Conservation (phyloP, 2,797 vertebrate species). For the Chelon labrosus region DNA sequence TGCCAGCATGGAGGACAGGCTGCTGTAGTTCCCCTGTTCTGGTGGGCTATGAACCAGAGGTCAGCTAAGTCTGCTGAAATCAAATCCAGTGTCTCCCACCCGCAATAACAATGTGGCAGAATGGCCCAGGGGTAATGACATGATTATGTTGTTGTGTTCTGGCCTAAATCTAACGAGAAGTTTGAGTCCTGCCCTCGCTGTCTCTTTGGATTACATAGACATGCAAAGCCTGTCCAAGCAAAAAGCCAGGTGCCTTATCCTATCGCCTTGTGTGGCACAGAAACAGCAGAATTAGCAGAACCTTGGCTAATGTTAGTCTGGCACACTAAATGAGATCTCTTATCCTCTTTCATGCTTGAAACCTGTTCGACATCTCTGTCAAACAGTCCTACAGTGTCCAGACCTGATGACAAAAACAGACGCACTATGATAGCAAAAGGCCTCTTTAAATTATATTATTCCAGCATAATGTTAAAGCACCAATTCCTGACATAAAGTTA, state of each 20-base stretch:
- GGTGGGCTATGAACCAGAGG: slow-evolving; percentile 63
- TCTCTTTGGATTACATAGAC: slow-evolving; percentile 69
- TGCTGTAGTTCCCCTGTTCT: slow-evolving; percentile 68
- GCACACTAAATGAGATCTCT: slow-evolving; percentile 49
- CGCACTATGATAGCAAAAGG: slow-evolving; percentile 12
- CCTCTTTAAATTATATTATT: slow-evolving; percentile 39
- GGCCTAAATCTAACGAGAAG: slow-evolving; percentile 67
- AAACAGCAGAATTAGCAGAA: slow-evolving; percentile 71
- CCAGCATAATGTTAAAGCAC: slow-evolving; percentile 20
- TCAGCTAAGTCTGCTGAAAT: slow-evolving; percentile 78
- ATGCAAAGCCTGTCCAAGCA: slow-evolving; percentile 61
- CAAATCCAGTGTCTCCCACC: slow-evolving; percentile 73
- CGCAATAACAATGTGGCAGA: slow-evolving; percentile 72
- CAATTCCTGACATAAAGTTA: background rate
- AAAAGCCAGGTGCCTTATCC: slow-evolving; percentile 74
- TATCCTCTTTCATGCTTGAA: slow-evolving; percentile 70
- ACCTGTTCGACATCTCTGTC: slow-evolving; percentile 68
- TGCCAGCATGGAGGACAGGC: slow-evolving; percentile 68
- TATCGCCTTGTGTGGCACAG: slow-evolving; percentile 65
- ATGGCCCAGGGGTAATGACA: slow-evolving; percentile 65
- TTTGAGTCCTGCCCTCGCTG: slow-evolving; percentile 57
- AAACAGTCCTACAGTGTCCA: slow-evolving; percentile 50
- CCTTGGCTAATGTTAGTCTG: slow-evolving; percentile 43
- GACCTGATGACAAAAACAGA: slow-evolving; percentile 75
- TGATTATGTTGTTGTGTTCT: slow-evolving; percentile 74